phyloP scores from a whole-genome alignment of 2,113 vertebrate species.

The Nothocercus julius region DNA sequence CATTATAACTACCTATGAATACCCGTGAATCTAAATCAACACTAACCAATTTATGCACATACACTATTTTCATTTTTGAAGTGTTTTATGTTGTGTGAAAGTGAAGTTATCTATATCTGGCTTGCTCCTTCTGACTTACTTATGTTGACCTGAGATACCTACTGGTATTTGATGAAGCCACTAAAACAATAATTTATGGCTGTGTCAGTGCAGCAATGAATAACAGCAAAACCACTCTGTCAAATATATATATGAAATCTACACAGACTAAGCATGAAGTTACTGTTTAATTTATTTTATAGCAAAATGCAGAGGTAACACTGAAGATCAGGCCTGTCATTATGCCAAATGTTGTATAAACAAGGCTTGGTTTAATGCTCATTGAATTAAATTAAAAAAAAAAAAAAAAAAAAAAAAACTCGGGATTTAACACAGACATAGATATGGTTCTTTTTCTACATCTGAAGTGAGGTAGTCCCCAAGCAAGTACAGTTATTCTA shows the following conservation, averaged over 20 bases:
- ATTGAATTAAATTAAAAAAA: background rate
- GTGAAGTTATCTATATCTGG: background rate
- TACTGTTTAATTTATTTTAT: background rate
- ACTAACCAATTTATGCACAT: background rate
- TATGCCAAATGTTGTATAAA: constrained; percentile 17
- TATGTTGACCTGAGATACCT: background rate
- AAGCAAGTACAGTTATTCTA: background rate
- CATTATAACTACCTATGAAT: background rate
- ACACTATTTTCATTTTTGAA: background rate
- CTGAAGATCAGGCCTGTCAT: constrained; percentile 19
- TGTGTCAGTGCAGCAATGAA: background rate
- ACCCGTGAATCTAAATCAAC: too few relatives aligned
- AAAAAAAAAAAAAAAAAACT: background rate
- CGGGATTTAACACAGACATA: background rate
- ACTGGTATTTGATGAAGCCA: background rate
- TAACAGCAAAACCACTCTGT: background rate
- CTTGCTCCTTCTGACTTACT: background rate
- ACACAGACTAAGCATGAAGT: background rate
- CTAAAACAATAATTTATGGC: background rate
- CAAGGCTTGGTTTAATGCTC: constrained; percentile 15
- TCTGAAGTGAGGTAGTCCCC: background rate
- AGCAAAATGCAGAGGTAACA: constrained; percentile 4
- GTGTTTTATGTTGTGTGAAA: background rate
- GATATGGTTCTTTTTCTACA: background rate
- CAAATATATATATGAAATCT: background rate